Conservation (phyloP, 2,113 vertebrate species). For the Oxygymnocypris stewartii region DNA sequence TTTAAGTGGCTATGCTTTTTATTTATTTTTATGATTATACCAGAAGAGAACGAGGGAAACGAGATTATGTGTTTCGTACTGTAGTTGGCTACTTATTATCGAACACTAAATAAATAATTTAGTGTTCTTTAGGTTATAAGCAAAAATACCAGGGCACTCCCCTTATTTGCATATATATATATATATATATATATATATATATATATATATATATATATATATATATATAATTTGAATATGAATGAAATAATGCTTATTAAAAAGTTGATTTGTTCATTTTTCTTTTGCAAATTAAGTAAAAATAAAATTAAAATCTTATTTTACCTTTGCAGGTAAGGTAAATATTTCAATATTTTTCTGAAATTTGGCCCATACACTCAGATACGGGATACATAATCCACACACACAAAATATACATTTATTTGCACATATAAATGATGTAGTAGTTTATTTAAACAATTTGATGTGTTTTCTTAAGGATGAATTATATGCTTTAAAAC, state of each 20-base stretch:
- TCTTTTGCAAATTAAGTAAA: background rate
- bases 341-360: background rate
- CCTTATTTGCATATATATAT: background rate
- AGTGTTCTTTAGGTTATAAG: background rate
- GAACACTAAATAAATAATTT: background rate
- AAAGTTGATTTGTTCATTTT: too few species aligned
- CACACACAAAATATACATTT: background rate
- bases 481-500: background rate
- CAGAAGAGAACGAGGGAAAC: background rate
- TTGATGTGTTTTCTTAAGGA: background rate
- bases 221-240: too few species aligned
- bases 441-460: background rate
- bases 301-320: background rate
- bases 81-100: background rate
- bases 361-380: background rate
- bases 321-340: background rate
- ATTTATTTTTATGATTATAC: background rate
- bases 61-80: background rate
- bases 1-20: constrained; percentile 12
- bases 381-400: background rate
- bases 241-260: background rate
- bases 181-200: too few species aligned
- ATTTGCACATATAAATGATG: background rate
- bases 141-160: background rate
- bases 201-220: too few species aligned